Base-by-base conservation (phyloP, 2,888 invertebrate genomes). In the Hyalella azteca region DNA sequence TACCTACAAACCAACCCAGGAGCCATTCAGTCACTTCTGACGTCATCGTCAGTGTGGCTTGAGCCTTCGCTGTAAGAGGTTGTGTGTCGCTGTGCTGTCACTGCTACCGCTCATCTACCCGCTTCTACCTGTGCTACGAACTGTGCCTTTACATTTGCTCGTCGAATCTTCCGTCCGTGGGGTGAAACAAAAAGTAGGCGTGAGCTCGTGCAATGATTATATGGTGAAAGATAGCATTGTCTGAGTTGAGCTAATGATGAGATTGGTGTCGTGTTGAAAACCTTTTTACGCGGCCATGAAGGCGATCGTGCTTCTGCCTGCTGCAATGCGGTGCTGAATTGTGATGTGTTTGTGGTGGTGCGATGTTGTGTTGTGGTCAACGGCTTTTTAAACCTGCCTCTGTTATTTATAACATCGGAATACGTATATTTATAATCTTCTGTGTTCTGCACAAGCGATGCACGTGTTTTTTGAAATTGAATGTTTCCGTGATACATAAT, bases 21-120 rank as follows among this genome's bases (percentile, higher is more conserved):
- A n/a, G n/a, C n/a, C n/a, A n/a, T n/a, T n/a, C n/a, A n/a, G n/a
- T n/a, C n/a, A n/a, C n/a, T n/a, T n/a, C n/a, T n/a, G n/a, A n/a
- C n/a, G n/a, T n/a, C n/a, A n/a, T n/a, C n/a, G 29, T 32, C 59
- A 66, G 66, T 66, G 66, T 66, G 32, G 66, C 66, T 66, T 66
- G 66, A 66, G 66, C 13, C 66, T 66, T 36, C 36, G 66, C 66
- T 66, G 66, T 66, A 36, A 36, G 66, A 66, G 36, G 66, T 66
- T 66, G 66, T 36, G n/a, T n/a, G 66, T 66, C 36, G 66, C 36
- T 19, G 19, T 32, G 15, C 36, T 36, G 66, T 19, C 36, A 29
- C 66, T 32, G 29, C 26, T 7, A 19, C 36, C 3, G 66, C n/a
- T 36, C 66, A 66, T 66, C 54, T 66, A 66, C 36, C 19, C 36